Base-by-base conservation (phyloP, 2,888 invertebrate species). In the Sthenelais limicola region DNA sequence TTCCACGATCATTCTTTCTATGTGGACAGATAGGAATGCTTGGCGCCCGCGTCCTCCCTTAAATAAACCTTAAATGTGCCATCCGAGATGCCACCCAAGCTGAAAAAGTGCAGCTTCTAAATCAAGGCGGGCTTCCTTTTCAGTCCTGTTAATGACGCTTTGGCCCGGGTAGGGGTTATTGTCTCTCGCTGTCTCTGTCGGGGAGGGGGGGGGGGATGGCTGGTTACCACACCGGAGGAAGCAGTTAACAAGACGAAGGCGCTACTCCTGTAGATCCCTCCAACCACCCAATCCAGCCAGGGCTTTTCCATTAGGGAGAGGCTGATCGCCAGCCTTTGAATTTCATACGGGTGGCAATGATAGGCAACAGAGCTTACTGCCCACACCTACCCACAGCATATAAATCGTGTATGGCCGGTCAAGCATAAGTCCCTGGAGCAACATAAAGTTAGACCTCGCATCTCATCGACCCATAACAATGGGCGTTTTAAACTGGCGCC, bases 271-370 rank as follows among this genome's bases (percentile, higher is more conserved):
- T n/a, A n/a, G n/a, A n/a, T n/a, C n/a, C n/a, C n/a, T n/a, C n/a
- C n/a, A n/a, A n/a, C n/a, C n/a, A n/a, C n/a, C n/a, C n/a, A n/a
- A n/a, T n/a, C n/a, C n/a, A n/a, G n/a, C n/a, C n/a, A 28, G 24
- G 62, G 62, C 28, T 26, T 38, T 24, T 62, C 21, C 24, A 62
- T 62, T 62, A 62, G 38, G 43, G 43, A 26, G 28, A 18, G 43
- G 62, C 62, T 62, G 62, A 62, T 62, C 62, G 26, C 12, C 62
- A 24, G 38, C 62, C 62, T 62, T 62, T 62, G 62, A 62, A 62
- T 62, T 62, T 62, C 62, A 62, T 43, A 18, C 62, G 62, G 62
- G 38, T 1, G 24, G 24, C 38, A n/a, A 62, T 24, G 62, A 35
- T 62, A 33, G 62, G 62, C 38, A 62, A 4, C 24, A 35, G 38